phyloP scores from a whole-genome alignment of 2,113 vertebrate genomes.

The Phrynosoma blainvillii region DNA sequence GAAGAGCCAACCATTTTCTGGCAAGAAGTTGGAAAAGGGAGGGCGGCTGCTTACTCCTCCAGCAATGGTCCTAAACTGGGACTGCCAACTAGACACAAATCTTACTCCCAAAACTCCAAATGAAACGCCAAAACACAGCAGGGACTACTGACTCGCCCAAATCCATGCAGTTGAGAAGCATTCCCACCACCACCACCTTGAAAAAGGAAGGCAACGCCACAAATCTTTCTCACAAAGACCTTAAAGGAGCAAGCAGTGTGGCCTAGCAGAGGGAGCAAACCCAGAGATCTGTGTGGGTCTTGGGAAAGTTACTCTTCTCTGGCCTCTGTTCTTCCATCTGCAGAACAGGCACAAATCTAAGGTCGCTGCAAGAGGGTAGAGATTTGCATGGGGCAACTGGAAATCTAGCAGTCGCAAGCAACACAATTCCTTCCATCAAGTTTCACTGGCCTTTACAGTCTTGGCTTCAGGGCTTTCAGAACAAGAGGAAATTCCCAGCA shows the following conservation, averaged over 20 bases:
- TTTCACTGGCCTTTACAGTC: not conserved
- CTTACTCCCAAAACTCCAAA: not conserved
- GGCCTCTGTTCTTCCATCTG: not conserved
- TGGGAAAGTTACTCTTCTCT: not conserved
- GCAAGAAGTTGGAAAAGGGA: too few relatives aligned
- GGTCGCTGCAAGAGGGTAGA: not conserved
- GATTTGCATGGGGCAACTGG: not conserved
- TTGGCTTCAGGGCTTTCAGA: not conserved
- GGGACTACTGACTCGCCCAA: not conserved
- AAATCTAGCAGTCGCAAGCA: not conserved
- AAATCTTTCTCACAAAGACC: not conserved
- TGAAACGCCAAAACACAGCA: not conserved
- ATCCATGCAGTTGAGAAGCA: not conserved
- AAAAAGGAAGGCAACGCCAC: not conserved
- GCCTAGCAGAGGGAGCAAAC: not conserved
- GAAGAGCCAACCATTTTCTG: not conserved
- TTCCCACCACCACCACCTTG: not conserved
- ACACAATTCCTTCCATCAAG: not conserved
- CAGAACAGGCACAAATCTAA: not conserved
- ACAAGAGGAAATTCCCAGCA: not conserved
- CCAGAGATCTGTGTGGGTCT: not conserved
- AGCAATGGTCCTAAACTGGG: too few relatives aligned
- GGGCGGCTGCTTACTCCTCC: not conserved
- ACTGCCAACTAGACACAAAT: not conserved
- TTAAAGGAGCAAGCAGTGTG: not conserved